Evolutionary conservation across 1,140 invertebrate genomes (phyloP).

Genomic region (Ctenoplectra terminalis): DNA sequence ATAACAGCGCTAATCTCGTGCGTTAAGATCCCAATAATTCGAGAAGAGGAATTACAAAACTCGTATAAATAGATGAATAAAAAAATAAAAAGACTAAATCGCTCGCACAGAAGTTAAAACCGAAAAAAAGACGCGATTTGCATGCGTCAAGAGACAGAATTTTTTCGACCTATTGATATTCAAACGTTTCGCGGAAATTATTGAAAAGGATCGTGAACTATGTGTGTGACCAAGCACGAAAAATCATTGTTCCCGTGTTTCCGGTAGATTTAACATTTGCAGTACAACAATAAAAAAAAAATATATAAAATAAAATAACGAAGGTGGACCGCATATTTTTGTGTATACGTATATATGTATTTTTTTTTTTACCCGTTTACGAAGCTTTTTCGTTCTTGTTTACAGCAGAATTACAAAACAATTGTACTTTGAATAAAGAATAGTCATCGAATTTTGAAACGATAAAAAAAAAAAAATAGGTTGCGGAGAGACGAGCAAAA

Average conservation of each 20-base stretch:
- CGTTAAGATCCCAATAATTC: not conserved
- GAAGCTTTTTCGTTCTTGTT: conserved; percentile 1
- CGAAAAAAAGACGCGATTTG: not conserved
- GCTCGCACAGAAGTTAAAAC: not conserved
- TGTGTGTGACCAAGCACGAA: not conserved
- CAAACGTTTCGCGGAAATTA: conserved; percentile 7
- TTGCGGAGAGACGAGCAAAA: not conserved
- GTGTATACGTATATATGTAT: no score
- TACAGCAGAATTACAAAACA: not conserved
- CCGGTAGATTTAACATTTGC: conserved; percentile 6
- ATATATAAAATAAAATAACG: not conserved
- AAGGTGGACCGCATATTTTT: not conserved
- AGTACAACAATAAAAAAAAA: not conserved
- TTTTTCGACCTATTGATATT: conserved; percentile 20
- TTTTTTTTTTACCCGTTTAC: not conserved
- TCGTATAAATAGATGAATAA: not conserved
- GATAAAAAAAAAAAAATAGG: not conserved
- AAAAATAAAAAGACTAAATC: not conserved
- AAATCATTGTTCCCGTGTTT: not conserved
- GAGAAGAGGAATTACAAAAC: not conserved
- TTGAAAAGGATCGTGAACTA: not conserved
- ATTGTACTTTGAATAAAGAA: not conserved
- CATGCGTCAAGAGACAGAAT: not conserved
- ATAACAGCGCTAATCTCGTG: not conserved
- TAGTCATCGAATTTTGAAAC: not conserved